Base-by-base conservation (phyloP, 1,140 invertebrate species). In the Helicorthomorpha holstii region DNA sequence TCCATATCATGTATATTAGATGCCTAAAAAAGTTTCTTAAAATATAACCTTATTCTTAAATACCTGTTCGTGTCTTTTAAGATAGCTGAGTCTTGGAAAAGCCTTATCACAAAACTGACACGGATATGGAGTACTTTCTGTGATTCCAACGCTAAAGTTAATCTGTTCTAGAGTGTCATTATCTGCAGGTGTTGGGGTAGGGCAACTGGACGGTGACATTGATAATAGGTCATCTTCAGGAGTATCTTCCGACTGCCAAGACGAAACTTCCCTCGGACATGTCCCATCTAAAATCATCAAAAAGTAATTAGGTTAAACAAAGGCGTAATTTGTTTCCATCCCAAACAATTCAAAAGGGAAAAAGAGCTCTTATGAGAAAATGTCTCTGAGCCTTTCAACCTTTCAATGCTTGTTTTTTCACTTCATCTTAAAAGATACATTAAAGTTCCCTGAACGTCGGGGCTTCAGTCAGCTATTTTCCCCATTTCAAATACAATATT, bases 51-150 rank as follows among this genome's bases (percentile, higher is more conserved):
- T 46, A 16, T 52, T n/a, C 12, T 12, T 12, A 41, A 12, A 41
- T 41, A 92, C 89, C 82, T 91, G 87, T 70, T 92, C 85, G 74
- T 93, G 89, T 68, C 87, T 85, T 69, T 88, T 90, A 56, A 93
- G 75, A 64, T 86, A 85, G 50, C 80, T 83, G 27, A 85, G 76
- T 42, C 85, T 74, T 1, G 87, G 81, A 70, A 92, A 94, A 45
- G 86, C 84, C 66, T 87, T 85, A 55, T 89, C 83, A 71, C 89
- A 94, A 70, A 87, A 90, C 65, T 84, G 82, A 69, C 87, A 90
- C 56, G 83, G 78, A 73, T 90, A 87, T 34, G 86, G 86, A 26
- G 83, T 83, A 56, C 74, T 72, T 54, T 83, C 80, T 2, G 78
- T 81, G 48, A 76, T 74, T 29, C 80, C 81, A 47, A 79, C 71